Evolutionary conservation across 37 sponge, comb jelly and placozoan genomes (phyloP), one percentile per base, ranked within the genome.

Genomic region (Lycopodina hypogea): DNA sequence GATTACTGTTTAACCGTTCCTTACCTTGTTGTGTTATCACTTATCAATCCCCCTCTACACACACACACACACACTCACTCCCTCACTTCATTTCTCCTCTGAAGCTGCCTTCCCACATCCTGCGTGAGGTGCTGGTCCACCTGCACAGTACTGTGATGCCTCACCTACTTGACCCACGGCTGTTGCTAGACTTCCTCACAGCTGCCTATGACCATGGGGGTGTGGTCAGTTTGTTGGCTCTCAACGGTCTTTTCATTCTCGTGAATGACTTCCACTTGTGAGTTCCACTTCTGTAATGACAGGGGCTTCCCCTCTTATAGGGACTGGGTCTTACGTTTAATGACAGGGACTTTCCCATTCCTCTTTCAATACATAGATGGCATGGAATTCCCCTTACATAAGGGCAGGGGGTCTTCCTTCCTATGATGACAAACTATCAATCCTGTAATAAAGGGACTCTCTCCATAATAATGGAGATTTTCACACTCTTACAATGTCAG

Each of bases 211-310:
- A 96, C 76, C 19, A 68, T 78, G 94, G 94, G 29, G 99, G 99
- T 28, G 90, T 91, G 53, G 52, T 88, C 74, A 89, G 96, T 42
- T 76, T 98, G 11, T 89, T 98, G 38, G 92, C 99, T 41, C 90
- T 98, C 56, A 98, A 98, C 68, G 92, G 96, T 45, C 89, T 98
- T 68, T 96, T 96, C 72, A 77, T 98, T 39, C 74, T 98, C 38
- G 91, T 98, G 56, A 86, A 96, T 59, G 45, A 96, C 62, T 82
- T 95, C 67, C 91, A 98, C 73, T 81, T 98, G 93, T 95, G 53
- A 89, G 94, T 41, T 34, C 22, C 14, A 32, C 58, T 12, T 3
- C 22, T 56, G 9, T 28, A 34, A 56, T 56, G 37, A 74, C 50
- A 3, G 4, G 29, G 61, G 6, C 48, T 45, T 12, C 9, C 48